A percentile compares a stretch with the other conserved stretches of the same genome.
Conservation (phyloP, 2,888 invertebrate genomes). For the Celastrina argiolus region DNA sequence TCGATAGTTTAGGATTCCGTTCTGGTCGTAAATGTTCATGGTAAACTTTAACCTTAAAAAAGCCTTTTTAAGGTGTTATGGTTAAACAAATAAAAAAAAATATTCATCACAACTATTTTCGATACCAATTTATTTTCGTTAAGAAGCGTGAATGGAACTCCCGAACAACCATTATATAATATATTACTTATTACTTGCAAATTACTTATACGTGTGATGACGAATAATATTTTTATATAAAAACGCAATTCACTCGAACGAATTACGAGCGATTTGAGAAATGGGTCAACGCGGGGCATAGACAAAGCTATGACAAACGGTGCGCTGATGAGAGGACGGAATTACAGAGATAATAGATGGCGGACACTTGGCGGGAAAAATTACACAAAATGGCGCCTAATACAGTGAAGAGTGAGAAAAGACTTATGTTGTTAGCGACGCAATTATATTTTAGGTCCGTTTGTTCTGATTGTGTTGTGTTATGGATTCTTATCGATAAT, state of each 20-base stretch:
- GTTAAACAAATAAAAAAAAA: too few relatives aligned
- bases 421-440: not conserved
- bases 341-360: conserved; percentile 61
- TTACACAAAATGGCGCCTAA: conserved; percentile 8
- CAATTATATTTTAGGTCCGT: not conserved
- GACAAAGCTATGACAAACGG: conserved; percentile 67
- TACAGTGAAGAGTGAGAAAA: not conserved
- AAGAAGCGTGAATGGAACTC: too few relatives aligned
- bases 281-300: conserved; percentile 29
- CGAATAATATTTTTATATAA: not conserved
- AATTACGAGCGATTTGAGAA: conserved; percentile 17
- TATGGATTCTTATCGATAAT: too few relatives aligned
- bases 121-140: too few relatives aligned
- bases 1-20: too few relatives aligned
- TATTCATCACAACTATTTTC: too few relatives aligned
- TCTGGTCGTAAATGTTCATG: too few relatives aligned
- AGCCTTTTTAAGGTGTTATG: too few relatives aligned
- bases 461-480: too few relatives aligned
- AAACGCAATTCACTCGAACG: conserved; percentile 13
- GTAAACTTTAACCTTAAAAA: too few relatives aligned
- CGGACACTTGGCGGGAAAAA: conserved; percentile 19
- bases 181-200: too few relatives aligned
- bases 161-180: too few relatives aligned
- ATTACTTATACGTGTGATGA: not conserved
- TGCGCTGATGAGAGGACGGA: conserved; percentile 53